Evolutionary conservation across 2,113 vertebrate genomes (phyloP), one percentile per base, ranked within the genome.

Genomic region (Erythrocebus patas): DNA sequence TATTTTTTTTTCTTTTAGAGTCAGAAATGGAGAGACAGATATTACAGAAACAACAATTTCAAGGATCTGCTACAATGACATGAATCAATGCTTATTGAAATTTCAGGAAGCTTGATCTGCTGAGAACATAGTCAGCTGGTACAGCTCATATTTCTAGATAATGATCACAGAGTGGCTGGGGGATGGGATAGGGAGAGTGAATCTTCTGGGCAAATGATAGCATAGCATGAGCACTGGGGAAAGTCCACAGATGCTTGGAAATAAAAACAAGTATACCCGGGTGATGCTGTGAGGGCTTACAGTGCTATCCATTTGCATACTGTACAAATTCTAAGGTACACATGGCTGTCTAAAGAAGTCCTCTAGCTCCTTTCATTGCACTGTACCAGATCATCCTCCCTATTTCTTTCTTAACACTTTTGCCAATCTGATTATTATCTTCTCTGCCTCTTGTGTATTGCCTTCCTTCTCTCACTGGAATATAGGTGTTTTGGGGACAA

Each of bases 51-150:
- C 97, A 98, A 97, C 97, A 98, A 98, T 94, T 97, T 98, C 89
- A 98, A 99, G 98, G 98, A 99, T 99, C 98, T 98, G 98, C 98
- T 92, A 98, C 98, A 99, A 99, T 98, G 99, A 99, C 98, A 98
- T 98, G 98, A 98, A 99, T 99, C 99, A 98, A 98, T 98, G 98
- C 98, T 99, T 98, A 99, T 98, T 98, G 99, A 99, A 99, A 99
- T 99, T 99, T 99, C 98, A 99, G 99, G 98, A 99, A 98, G 98
- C 97, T 96, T 98, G 98, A 96, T 95, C 95, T 97, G 93, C 76
- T 98, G 96, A 98, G 97, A 97, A 98, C 97, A 91, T 32, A 64
- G 87, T 98, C 96, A 88, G 96, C 94, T 96, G 64, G 22, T 92
- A 64, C 85, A 87, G 98, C 98, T 99, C 99, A 98, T 99, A 98